Percentiles rank a stretch among this genome's conserved stretches.
These are phyloP conservation scores for Aricia artaxerxes DNA, from an alignment of 2,888 invertebrate genomes.

Conservation along the genomic window DNA sequence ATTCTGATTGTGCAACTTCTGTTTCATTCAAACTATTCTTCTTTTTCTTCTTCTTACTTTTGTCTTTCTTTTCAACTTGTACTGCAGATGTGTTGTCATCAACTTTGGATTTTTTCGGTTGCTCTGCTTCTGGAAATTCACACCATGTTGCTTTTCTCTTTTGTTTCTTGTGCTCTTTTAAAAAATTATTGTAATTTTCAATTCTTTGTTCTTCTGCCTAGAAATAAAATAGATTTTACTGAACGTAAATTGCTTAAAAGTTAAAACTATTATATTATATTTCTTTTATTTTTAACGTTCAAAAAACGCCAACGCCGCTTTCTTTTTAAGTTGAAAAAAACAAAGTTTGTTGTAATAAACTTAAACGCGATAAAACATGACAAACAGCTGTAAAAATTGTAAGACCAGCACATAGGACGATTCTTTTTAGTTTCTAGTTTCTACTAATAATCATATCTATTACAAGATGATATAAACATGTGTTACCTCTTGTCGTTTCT, in stretches of 20 bases:
- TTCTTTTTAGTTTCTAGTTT: background rate
- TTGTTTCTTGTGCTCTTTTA: conserved; percentile 72
- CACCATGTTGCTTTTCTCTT: conserved; percentile 77
- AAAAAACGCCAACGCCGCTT: too few species aligned
- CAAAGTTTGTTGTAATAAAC: background rate
- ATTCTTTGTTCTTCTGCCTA: conserved; percentile 74
- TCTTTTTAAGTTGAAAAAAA: background rate
- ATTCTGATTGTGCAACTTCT: conserved; percentile 30
- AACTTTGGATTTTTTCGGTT: conserved; percentile 44
- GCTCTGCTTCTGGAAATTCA: conserved; percentile 72
- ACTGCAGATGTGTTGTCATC: background rate
- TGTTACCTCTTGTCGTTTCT: conserved; percentile 63
- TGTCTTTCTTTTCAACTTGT: conserved; percentile 30
- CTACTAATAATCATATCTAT: background rate
- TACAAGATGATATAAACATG: conserved; percentile 16
- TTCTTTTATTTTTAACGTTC: too few species aligned
- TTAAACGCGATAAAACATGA: too few species aligned
- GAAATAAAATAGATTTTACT: conserved; percentile 13
- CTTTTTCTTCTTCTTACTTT: conserved; percentile 37
- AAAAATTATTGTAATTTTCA: conserved; percentile 74
- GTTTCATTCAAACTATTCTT: background rate
- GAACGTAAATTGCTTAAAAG: background rate
- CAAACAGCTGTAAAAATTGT: too few species aligned
- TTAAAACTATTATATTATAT: too few species aligned
- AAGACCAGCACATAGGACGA: too few species aligned